These are phyloP conservation scores for Neomonachus schauinslandi DNA, from an alignment of 2,113 vertebrate species.

Conservation along the genomic window DNA sequence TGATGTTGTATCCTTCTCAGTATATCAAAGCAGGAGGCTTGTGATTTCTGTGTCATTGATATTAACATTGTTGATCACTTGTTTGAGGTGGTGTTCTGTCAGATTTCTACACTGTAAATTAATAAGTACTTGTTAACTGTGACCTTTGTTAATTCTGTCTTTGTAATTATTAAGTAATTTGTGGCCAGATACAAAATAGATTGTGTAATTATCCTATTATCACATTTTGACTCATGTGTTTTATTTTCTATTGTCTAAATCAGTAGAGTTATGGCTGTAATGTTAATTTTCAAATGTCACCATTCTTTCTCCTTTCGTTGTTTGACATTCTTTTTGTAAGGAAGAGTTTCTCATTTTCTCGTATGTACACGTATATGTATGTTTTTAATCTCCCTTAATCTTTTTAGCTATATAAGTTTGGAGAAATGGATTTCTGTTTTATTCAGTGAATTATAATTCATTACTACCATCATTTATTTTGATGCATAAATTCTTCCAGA, in stretches of 20 bases:
- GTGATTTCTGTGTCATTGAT: neutral
- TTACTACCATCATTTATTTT: neutral
- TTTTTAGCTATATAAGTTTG: neutral
- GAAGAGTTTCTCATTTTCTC: neutral
- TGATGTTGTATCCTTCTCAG: neutral
- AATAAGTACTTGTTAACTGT: conserved; percentile 6
- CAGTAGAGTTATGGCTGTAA: neutral
- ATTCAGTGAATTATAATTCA: neutral
- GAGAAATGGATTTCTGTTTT: neutral
- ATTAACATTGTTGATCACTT: neutral
- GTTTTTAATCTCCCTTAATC: neutral
- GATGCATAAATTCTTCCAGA: neutral
- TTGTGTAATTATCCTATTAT: neutral
- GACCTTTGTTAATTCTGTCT: neutral
- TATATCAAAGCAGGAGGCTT: neutral
- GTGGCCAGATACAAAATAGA: neutral
- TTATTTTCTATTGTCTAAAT: neutral
- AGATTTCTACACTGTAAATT: neutral
- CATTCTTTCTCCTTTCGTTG: neutral
- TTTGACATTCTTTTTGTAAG: neutral
- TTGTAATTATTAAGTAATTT: conserved; percentile 42
- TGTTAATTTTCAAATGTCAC: neutral
- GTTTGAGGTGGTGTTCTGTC: neutral
- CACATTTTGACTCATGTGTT: neutral
- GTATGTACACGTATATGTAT: neutral